These are phyloP conservation scores for Neogale vison DNA, from an alignment of 2,113 vertebrate genomes.

Conservation along the genomic window DNA sequence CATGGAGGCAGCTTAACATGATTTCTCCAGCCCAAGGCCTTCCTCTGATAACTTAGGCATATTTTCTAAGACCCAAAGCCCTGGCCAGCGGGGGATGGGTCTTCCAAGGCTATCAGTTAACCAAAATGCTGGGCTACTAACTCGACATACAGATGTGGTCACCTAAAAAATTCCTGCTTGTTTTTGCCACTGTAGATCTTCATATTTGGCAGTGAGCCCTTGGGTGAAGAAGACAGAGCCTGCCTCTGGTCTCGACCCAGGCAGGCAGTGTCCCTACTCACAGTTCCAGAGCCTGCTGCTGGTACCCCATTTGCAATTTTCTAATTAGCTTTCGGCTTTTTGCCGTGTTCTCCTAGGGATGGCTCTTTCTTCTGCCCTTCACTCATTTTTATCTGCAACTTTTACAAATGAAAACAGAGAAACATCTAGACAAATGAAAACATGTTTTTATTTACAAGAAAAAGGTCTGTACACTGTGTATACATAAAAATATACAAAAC, in stretches of 20 bases:
- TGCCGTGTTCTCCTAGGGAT: not conserved
- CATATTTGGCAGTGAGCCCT: not conserved
- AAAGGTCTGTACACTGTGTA: constrained; percentile 88
- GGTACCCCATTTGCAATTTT: not conserved
- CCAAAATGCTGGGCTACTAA: not conserved
- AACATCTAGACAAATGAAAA: constrained; percentile 85
- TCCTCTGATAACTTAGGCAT: not conserved
- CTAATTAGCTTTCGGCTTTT: not conserved
- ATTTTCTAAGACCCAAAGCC: not conserved
- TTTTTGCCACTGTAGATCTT: not conserved
- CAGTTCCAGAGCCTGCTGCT: not conserved
- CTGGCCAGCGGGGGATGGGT: not conserved
- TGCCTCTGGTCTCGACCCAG: not conserved
- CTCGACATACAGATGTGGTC: not conserved
- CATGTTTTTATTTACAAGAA: constrained; percentile 91
- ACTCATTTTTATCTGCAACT: not conserved
- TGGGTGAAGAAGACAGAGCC: not conserved
- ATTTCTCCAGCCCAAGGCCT: accelerated
- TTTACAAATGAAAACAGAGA: constrained; percentile 64
- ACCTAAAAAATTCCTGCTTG: not conserved
- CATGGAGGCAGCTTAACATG: not conserved
- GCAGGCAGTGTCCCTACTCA: accelerated
- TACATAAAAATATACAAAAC: constrained; percentile 92
- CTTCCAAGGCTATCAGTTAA: not conserved
- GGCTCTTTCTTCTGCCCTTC: not conserved